Evolutionary conservation across 2,113 vertebrate species (phyloP), one percentile per base, ranked within the genome.

Genomic region (Cheilinus undulatus): DNA sequence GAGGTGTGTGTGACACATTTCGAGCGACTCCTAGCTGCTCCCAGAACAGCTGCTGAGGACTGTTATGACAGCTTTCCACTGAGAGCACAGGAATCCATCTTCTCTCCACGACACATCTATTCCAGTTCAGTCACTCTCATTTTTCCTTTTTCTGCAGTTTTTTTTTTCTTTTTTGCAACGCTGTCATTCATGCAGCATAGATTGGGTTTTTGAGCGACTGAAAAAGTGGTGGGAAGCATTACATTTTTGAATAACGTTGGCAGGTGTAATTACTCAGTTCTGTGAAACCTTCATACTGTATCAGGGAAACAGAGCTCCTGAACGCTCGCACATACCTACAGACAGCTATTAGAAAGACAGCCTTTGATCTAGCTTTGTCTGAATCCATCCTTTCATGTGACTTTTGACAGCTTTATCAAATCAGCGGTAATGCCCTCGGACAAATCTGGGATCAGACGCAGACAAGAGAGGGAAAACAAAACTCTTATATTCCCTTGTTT

Each of bases 11-110:
- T 85, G 86, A 88, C 86, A 86, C 66, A 88, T 91, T 88, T 90
- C 64, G 82, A 73, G 70, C 65, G 53, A 86, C 80, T 89, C 84
- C 84, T 84, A 64, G 86, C 84, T 84, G 84, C 76, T 90, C 86
- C 73, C 75, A 78, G 86, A 91, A 88, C 88, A 88, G 90, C 84
- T 91, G 89, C 86, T 60, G 88, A 88, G 87, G 89, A 86, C 88
- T 88, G 86, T 88, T 86, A 80, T 91, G 89, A 91, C 90, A 91
- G 88, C 89, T 89, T 85, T 89, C 89, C 88, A 87, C 88, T 79
- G 85, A 89, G 85, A 88, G 87, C 78, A 84, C 81, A 91, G 67
- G 78, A 91, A 88, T 91, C 85, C 88, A 90, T 91, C 89, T 86
- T 88, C 83, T 54, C 84, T 74, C 86, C 70, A 74, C 63, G 69